Conservation (phyloP, 2,113 vertebrate species). For the Garra rufa region DNA sequence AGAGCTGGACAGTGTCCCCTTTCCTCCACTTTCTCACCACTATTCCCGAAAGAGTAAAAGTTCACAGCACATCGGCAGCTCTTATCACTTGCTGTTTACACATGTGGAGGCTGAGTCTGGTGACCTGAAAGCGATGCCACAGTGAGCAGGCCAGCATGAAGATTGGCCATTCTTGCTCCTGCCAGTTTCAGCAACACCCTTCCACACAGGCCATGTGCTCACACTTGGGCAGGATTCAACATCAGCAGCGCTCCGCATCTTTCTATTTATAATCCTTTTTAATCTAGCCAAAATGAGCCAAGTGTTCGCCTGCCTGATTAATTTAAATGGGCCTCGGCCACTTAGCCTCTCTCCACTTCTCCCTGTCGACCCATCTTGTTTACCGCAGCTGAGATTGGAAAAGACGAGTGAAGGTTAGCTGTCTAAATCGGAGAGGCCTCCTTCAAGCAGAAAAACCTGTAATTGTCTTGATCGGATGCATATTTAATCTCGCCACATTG, state of each 20-base stretch:
- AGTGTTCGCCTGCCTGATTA: slow-evolving; percentile 56
- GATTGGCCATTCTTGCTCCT: slow-evolving; percentile 23
- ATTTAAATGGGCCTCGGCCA: slow-evolving; percentile 51
- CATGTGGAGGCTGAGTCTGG: neutral
- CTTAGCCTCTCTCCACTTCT: slow-evolving; percentile 30
- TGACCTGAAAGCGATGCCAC: slow-evolving; percentile 24
- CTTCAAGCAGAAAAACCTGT: slow-evolving; percentile 34
- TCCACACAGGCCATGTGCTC: slow-evolving; percentile 25
- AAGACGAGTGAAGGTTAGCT: slow-evolving; percentile 53
- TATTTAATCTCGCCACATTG: slow-evolving; percentile 45
- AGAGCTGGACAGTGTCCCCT: slow-evolving; percentile 18
- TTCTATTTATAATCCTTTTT: slow-evolving; percentile 63
- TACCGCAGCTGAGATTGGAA: slow-evolving; percentile 28
- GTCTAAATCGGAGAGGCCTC: slow-evolving; percentile 14
- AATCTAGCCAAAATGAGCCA: slow-evolving; percentile 56
- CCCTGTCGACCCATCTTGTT: slow-evolving; percentile 28
- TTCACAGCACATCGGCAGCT: neutral
- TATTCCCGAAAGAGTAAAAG: neutral
- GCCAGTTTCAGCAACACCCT: slow-evolving; percentile 48
- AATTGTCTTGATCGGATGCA: slow-evolving; percentile 42
- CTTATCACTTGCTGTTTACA: slow-evolving; percentile 27
- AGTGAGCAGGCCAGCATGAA: slow-evolving; percentile 26
- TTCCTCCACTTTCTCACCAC: neutral
- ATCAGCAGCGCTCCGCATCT: slow-evolving; percentile 26
- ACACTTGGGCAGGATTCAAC: slow-evolving; percentile 56